phyloP scores from a whole-genome alignment of 2,888 invertebrate species.

The Tuta absoluta region DNA sequence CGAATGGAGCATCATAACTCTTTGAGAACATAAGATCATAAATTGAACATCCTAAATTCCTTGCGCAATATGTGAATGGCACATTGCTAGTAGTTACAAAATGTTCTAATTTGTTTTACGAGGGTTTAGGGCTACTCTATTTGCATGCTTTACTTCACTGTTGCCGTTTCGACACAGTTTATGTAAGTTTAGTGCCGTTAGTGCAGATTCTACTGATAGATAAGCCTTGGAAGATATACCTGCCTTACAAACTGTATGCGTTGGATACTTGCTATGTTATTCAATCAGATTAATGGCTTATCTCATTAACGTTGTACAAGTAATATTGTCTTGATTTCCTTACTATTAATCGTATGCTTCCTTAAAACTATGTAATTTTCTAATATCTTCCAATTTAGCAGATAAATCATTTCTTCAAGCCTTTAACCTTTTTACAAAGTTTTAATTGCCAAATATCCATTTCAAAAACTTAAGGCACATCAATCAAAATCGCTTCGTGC shows the following conservation, averaged over 20 bases:
- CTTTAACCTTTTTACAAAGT: neutral
- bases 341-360: no score
- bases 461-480: slow-evolving; percentile 6
- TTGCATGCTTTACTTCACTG: slow-evolving; percentile 18
- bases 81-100: slow-evolving; percentile 19
- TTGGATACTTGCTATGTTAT: slow-evolving; percentile 1
- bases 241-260: neutral
- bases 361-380: no score
- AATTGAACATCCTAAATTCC: neutral
- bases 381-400: no score
- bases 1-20: no score
- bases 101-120: slow-evolving; percentile 26
- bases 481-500: slow-evolving; percentile 16
- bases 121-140: slow-evolving; percentile 24
- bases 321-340: no score
- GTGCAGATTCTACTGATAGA: slow-evolving; percentile 6
- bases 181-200: slow-evolving; percentile 3
- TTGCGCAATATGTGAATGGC: slow-evolving; percentile 11
- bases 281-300: neutral
- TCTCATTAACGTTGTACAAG: neutral
- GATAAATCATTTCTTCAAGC: no score
- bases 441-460: slow-evolving; percentile 10
- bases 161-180: slow-evolving; percentile 13
- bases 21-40: neutral
- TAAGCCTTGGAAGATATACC: slow-evolving; percentile 1